Evolutionary conservation across 2,113 vertebrate species (phyloP), one percentile per base, ranked within the genome.

Genomic region (Aythya baeri): DNA sequence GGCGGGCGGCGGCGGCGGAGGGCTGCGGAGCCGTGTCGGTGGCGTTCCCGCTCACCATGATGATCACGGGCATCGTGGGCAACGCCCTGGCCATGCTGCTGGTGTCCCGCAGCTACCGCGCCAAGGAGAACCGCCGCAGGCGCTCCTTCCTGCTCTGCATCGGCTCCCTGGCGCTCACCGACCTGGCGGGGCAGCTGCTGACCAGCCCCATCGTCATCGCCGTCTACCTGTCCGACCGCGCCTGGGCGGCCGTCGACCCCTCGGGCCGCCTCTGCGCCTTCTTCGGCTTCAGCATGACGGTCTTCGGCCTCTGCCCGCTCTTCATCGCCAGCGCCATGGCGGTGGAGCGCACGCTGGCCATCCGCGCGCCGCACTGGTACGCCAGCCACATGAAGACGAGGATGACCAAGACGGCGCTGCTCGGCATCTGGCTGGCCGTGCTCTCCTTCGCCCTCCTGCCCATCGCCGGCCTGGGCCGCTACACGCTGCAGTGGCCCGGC

Each of bases 311-410:
- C 38, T 99, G 98, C 89, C 98, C 99, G 14, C 99, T 99, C 50
- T 98, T 99, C 88, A 96, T 99, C 57, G 99, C 99, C 93, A 99
- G 99, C 57, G 98, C 98, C 79, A 99, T 99, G 99, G 99, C 99
- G 2, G 97, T 98, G 22, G 99, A 99, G 91, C 96, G 99, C 80
- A 98, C 98, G 10, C 95, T 99, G 97, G 99, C 99, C 94, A 99
- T 99, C 94, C 98, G 98, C 3, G 98, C 98, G 6, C 99, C 99
- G 0, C 99, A 99, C 96, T 99, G 99, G 99, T 99, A 99, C 89
- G 98, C 98, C 9, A 98, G 98, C 96, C 98, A 99, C 98, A 98
- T 99, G 98, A 98, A 98, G 95, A 98, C 98, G 9, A 96, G 97
- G 57, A 97, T 98, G 66, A 98, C 99, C 11, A 98, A 98, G 86